These are phyloP conservation scores for Sinocyclocheilus rhinocerous DNA, from an alignment of 2,113 vertebrate species.

Conservation along the genomic window DNA sequence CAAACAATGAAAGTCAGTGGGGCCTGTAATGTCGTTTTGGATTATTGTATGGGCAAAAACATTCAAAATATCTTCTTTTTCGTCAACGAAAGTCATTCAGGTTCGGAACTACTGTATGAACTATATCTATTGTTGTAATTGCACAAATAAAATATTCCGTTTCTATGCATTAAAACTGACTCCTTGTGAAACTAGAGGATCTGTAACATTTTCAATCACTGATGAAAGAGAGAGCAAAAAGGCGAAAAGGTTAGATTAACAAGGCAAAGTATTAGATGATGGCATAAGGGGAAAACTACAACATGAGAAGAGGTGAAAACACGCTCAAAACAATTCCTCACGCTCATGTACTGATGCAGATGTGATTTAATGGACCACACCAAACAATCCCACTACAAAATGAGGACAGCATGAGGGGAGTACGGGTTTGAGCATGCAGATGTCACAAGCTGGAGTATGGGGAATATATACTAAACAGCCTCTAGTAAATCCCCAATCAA, in stretches of 20 bases:
- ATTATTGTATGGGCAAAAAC: neutral
- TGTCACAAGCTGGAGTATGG: neutral
- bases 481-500: slow-evolving; percentile 2
- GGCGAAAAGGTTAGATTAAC: neutral
- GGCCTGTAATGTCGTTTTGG: neutral
- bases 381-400: slow-evolving; percentile 21
- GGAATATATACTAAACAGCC: slow-evolving; percentile 2
- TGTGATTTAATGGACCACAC: slow-evolving; percentile 32
- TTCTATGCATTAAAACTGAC: neutral
- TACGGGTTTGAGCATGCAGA: slow-evolving; percentile 21
- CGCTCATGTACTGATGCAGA: neutral
- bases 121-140: neutral
- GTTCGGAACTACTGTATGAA: neutral
- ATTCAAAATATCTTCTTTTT: neutral
- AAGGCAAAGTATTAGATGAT: neutral
- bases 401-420: slow-evolving; percentile 14
- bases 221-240: neutral
- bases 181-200: neutral
- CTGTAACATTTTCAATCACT: neutral
- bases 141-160: neutral
- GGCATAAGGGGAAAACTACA: neutral
- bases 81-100: neutral
- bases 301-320: neutral
- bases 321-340: neutral
- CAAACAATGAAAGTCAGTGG: neutral